Evolutionary conservation across 2,113 vertebrate genomes (phyloP), one percentile per base, ranked within the genome.

Genomic region (Pholis gunnellus): DNA sequence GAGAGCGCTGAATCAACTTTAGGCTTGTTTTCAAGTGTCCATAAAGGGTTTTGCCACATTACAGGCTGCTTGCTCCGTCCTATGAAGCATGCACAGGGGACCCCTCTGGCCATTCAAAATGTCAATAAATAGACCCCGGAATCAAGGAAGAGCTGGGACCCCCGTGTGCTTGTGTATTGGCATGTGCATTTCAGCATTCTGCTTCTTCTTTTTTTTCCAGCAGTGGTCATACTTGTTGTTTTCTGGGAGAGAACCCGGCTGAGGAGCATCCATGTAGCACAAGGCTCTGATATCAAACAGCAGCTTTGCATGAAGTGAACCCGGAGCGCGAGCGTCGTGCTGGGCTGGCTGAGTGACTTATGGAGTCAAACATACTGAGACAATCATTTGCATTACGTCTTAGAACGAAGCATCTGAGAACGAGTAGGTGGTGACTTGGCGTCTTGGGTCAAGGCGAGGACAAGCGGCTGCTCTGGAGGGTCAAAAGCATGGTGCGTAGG

Each of bases 221-320:
- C 56, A 48, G 71, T 57, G n/a, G 79, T 78, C 79, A 64, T 46
- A 84, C 81, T 79, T 70, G 65, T 74, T 83, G 81, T 85, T 85
- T 79, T 57, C 57, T 57, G 67, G 59, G 69, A 65, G 66, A 67
- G 54, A 74, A 64, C 29, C 86, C 90, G 34, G 81, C 87, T 88
- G 89, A n/a, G 15, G 92, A 84, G 67, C 87, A 75, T 83, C 76
- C 78, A 82, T 76, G 87, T 68, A 69, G 70, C 84, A 79, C 79
- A 14, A 46, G 50, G 50, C 70, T 83, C 63, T 8, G 46, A 48
- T 42, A 29, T 66, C 67, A 74, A 66, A 77, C 78, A 13, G 61
- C 44, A 25, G 68, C 50, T 44, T 46, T 1, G 31, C 57, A 25
- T 65, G 66, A n/a, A 67, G 56, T 13, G 72, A 70, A 42, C 78